phyloP scores from a whole-genome alignment of 2,797 vertebrate species.

The Thamnophis elegans region DNA sequence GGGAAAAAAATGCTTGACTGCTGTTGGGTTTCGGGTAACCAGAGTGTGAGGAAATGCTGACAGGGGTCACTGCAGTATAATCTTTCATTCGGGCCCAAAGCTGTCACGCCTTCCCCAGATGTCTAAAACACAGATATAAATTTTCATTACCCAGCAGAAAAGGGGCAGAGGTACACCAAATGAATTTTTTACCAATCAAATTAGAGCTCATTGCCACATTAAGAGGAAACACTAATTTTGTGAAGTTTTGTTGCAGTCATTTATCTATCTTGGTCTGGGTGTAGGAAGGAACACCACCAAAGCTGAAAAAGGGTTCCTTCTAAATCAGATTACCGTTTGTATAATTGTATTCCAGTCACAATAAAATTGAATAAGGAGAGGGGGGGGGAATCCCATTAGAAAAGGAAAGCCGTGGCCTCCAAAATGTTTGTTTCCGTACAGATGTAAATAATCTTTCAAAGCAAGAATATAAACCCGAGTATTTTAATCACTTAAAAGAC shows the following conservation, averaged over 20 bases:
- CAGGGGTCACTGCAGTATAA: constrained; percentile 85
- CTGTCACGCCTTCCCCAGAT: constrained; percentile 84
- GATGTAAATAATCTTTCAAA: constrained; percentile 55
- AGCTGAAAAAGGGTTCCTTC: constrained; percentile 65
- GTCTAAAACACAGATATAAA: constrained; percentile 83
- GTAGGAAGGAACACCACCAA: constrained; percentile 66
- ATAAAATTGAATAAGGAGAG: constrained; percentile 71
- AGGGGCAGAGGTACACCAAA: constrained; percentile 85
- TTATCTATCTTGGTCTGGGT: constrained; percentile 74
- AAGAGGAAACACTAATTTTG: constrained; percentile 82
- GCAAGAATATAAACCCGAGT: not conserved
- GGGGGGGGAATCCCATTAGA: constrained; percentile 64
- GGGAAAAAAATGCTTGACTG: constrained; percentile 68
- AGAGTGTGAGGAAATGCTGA: constrained; percentile 80
- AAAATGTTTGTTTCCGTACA: constrained; percentile 37
- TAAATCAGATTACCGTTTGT: constrained; percentile 76
- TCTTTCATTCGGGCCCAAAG: constrained; percentile 85
- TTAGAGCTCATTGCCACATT: constrained; percentile 81
- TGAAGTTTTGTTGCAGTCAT: constrained; percentile 82
- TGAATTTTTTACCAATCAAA: constrained; percentile 86
- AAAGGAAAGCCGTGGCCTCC: constrained; percentile 57
- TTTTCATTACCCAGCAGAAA: constrained; percentile 84
- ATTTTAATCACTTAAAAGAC: not conserved
- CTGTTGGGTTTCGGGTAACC: constrained; percentile 82
- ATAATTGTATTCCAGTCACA: constrained; percentile 72